Conservation (phyloP, 2,888 invertebrate genomes). For the Drosophila nr. perissopoda region DNA sequence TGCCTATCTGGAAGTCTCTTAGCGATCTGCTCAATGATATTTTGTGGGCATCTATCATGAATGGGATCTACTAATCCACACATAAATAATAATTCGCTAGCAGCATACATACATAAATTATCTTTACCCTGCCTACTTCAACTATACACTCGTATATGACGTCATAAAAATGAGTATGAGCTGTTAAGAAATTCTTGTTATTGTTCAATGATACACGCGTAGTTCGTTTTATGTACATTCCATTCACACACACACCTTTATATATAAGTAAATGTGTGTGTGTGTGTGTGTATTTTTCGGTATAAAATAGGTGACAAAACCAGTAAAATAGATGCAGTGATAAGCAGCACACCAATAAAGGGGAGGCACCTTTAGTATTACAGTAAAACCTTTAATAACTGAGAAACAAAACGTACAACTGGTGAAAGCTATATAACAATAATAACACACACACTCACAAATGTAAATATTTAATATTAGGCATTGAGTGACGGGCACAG, state of each 20-base stretch:
- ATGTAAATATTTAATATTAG: constrained; percentile 17
- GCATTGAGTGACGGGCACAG: constrained; percentile 17
- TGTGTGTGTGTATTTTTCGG: constrained; percentile 18
- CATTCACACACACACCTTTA: background rate
- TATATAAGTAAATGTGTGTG: constrained; percentile 2
- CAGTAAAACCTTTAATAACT: constrained; percentile 6
- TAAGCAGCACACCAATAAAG: constrained; percentile 12
- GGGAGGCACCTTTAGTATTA: constrained; percentile 10
- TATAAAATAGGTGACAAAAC: constrained; percentile 38
- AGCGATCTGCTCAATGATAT: background rate
- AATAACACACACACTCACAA: constrained; percentile 20
- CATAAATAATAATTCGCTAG: constrained; percentile 14
- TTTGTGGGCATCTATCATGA: constrained; percentile 24
- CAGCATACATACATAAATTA: constrained; percentile 37
- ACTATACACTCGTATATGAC: constrained; percentile 45
- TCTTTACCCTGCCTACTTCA: constrained; percentile 36
- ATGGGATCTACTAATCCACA: constrained; percentile 1
- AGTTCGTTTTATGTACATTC: constrained; percentile 9
- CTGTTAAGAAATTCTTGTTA: constrained; percentile 27
- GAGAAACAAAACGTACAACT: constrained; percentile 5
- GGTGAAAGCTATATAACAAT: constrained; percentile 15
- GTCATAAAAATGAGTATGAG: constrained; percentile 46
- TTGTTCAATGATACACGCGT: constrained; percentile 10
- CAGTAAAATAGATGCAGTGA: constrained; percentile 38
- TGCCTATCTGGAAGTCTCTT: background rate